These are phyloP conservation scores for Micromussa lordhowensis DNA, from an alignment of 92 coral and sea anemone species.

Conservation along the genomic window DNA sequence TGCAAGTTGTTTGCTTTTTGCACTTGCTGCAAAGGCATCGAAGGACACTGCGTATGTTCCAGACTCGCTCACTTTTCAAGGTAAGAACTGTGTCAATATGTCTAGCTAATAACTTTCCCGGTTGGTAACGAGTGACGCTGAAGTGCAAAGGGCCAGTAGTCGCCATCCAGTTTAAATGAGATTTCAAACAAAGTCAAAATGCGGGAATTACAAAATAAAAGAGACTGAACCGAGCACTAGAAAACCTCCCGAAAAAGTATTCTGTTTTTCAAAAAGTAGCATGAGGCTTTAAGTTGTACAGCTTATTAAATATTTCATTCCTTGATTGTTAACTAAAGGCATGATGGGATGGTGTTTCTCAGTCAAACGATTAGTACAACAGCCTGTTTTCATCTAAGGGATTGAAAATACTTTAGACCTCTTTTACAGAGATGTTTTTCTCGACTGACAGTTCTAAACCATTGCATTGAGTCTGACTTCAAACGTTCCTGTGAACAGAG, in stretches of 20 bases:
- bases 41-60: not conserved
- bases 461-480: no score
- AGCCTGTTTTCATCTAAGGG: not conserved
- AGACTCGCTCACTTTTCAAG: not conserved
- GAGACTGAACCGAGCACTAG: not conserved
- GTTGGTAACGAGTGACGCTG: no score
- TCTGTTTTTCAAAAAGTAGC: no score
- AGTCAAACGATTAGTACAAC: not conserved
- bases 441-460: not conserved
- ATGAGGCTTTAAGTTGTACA: no score
- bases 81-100: not conserved
- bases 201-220: not conserved
- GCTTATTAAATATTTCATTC: no score
- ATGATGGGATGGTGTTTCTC: not conserved
- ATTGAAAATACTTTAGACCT: not conserved
- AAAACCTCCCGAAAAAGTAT: no score
- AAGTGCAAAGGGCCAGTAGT: not conserved
- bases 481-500: not conserved
- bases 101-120: no score
- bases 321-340: not conserved
- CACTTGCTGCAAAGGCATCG: not conserved
- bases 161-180: not conserved
- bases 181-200: not conserved
- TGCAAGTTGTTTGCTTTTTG: not conserved
- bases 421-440: not conserved